A percentile compares a stretch with the other conserved stretches of the same genome.
These are phyloP conservation scores for Aphidius ervi DNA, from an alignment of 1,140 invertebrate genomes.

Conservation along the genomic window DNA sequence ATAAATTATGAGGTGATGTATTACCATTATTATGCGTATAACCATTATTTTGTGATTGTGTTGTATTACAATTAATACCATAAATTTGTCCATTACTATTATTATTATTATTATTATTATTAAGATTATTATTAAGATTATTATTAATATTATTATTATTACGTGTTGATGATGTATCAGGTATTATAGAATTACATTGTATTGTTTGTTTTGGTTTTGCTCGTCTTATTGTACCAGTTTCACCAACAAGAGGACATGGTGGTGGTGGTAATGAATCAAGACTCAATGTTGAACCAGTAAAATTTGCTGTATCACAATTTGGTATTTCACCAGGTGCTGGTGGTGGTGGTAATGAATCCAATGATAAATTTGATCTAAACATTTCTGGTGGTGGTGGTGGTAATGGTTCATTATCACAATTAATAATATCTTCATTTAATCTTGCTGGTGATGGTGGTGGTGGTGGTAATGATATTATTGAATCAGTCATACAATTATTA, in stretches of 20 bases:
- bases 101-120: too few species aligned
- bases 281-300: conserved; percentile 65
- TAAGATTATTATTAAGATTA: too few species aligned
- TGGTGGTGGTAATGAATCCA: conserved; percentile 73
- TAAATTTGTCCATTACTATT: conserved; percentile 17
- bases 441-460: conserved; percentile 58
- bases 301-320: conserved; percentile 55
- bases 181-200: conserved; percentile 43
- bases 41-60: conserved; percentile 18
- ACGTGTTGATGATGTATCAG: conserved; percentile 24
- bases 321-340: conserved; percentile 66
- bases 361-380: conserved; percentile 69
- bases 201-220: conserved; percentile 46
- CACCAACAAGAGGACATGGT: conserved; percentile 51
- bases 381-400: conserved; percentile 63
- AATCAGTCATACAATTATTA: conserved; percentile 53
- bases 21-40: conserved; percentile 21
- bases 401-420: conserved; percentile 48
- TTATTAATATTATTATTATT: conserved; percentile 1
- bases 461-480: conserved; percentile 55
- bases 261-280: conserved; percentile 66
- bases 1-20: conserved; percentile 37
- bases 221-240: conserved; percentile 51
- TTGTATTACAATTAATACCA: conserved; percentile 8
- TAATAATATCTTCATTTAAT: conserved; percentile 36